A percentile compares a stretch with the other conserved stretches of the same genome.
phyloP scores from a whole-genome alignment of 2,113 vertebrate genomes.

The Toxostoma redivivum region DNA sequence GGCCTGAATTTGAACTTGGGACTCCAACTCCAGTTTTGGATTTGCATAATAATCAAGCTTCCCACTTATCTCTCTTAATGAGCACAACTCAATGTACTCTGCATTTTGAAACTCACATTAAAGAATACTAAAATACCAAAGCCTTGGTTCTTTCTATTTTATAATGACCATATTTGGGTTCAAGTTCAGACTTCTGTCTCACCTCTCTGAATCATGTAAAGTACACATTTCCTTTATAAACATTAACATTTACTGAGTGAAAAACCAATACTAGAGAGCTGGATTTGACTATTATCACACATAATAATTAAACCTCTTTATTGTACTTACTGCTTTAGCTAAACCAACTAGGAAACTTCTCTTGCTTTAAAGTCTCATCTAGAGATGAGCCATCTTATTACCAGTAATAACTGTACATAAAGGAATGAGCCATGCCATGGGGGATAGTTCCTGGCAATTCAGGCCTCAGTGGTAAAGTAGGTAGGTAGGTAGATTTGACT shows the following conservation, averaged over 20 bases:
- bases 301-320: neutral
- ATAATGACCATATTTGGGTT: neutral
- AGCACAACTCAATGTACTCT: neutral
- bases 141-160: neutral
- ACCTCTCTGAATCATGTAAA: neutral
- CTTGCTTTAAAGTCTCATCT: neutral
- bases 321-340: neutral
- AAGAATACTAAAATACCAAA: neutral
- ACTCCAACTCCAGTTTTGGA: neutral
- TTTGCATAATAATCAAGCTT: neutral
- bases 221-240: neutral
- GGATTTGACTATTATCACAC: neutral
- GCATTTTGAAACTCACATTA: neutral
- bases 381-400: constrained; percentile 5
- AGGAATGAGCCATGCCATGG: neutral
- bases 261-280: neutral
- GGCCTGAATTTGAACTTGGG: neutral
- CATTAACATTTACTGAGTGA: neutral
- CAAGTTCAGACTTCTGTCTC: neutral
- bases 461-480: neutral
- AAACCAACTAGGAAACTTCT: neutral
- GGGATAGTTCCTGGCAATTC: neutral
- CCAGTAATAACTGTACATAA: neutral
- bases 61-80: neutral
- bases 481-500: neutral